Evolutionary conservation across 2,113 vertebrate genomes (phyloP).

Genomic region (Anhinga anhinga): DNA sequence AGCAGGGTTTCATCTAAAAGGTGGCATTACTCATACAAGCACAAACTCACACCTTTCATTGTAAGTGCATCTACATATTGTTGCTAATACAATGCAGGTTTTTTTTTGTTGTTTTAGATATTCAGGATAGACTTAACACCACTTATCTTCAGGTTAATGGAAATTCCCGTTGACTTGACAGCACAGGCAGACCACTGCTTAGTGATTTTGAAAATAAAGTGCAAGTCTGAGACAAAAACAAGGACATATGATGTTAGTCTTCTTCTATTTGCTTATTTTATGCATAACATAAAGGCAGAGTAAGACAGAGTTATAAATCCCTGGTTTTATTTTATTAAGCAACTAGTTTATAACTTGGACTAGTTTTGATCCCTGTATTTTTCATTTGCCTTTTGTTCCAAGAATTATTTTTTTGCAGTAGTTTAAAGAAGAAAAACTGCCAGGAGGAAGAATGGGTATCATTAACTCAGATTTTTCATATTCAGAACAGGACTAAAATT

Average conservation of each 20-base stretch:
- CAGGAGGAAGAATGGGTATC: neutral
- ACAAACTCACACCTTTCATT: neutral
- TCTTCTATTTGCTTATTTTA: neutral
- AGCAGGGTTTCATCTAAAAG: neutral
- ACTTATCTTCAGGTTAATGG: neutral
- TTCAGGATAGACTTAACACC: neutral
- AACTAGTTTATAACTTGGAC: neutral
- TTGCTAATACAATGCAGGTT: neutral
- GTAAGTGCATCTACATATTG: neutral
- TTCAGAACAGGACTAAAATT: neutral
- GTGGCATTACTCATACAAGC: neutral
- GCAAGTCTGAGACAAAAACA: neutral
- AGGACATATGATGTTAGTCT: neutral
- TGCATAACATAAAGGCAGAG: neutral
- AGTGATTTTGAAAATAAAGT: neutral
- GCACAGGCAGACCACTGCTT: neutral
- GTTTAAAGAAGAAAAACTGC: neutral
- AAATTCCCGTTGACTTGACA: neutral
- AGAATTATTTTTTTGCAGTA: neutral
- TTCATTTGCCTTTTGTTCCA: neutral
- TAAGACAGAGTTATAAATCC: neutral
- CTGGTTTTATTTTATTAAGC: neutral
- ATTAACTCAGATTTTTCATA: neutral
- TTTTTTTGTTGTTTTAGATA: neutral
- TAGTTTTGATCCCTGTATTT: neutral